A percentile compares a stretch with the other conserved stretches of the same genome.
Evolutionary conservation across 1,140 invertebrate genomes (phyloP).

Genomic region (Eufriesea mexicana): DNA sequence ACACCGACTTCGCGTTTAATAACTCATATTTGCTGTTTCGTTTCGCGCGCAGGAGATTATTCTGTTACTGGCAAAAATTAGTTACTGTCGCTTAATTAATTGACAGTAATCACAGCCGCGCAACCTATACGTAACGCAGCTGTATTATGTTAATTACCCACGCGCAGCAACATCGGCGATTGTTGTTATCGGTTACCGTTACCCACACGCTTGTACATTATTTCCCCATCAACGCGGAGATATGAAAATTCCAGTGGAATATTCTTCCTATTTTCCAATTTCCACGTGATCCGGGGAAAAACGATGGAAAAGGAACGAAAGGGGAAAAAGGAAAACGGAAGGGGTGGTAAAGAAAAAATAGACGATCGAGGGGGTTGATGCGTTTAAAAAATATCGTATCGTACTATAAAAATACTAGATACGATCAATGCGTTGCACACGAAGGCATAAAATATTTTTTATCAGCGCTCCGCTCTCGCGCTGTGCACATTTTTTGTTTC

Average conservation of each 20-base stretch:
- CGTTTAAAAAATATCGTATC: not conserved
- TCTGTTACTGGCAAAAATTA: not conserved
- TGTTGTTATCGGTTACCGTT: not conserved
- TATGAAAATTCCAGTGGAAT: not conserved
- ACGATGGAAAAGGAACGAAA: no score
- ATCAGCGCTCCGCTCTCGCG: not conserved
- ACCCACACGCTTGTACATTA: not conserved
- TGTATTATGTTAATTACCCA: not conserved
- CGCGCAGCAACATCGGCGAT: not conserved
- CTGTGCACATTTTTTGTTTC: constrained; percentile 1
- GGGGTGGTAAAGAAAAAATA: not conserved
- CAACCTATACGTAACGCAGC: not conserved
- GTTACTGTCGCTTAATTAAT: not conserved
- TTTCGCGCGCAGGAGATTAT: not conserved
- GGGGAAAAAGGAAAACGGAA: no score
- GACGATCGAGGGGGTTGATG: not conserved
- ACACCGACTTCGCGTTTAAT: not conserved
- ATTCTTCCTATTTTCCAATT: not conserved
- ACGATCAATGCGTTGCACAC: not conserved
- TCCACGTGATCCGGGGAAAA: not conserved
- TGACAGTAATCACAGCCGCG: not conserved
- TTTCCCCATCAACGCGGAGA: not conserved
- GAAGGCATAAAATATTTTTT: constrained; percentile 41
- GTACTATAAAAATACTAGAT: not conserved
- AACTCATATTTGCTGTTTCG: not conserved